Evolutionary conservation across 2,888 invertebrate species (phyloP), one percentile per base, ranked within the genome.

Genomic region (Peribatodes rhomboidaria): DNA sequence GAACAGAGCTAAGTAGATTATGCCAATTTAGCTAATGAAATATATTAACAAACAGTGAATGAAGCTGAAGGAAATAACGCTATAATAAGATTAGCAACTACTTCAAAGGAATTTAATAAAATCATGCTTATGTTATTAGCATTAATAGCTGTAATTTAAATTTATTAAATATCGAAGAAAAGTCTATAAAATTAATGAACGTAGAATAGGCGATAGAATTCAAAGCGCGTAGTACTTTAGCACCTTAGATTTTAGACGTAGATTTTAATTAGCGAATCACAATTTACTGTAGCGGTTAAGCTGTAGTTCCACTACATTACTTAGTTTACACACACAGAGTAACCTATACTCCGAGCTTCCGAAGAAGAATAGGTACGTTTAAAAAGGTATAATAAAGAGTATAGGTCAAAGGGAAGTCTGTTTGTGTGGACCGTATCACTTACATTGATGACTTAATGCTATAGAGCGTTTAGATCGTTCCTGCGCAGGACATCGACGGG

Each of bases 401-500:
- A 54, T 13, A 44, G 18, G 44, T 27, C 9, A 42, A 59, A 55
- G 44, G 52, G 57, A 61, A 64, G 76, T 86, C 85, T 83, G 88
- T 88, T 76, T 90, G 84, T 85, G 84, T 84, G 72, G 71, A 86
- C 80, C 27, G 20, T 31, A 73, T 86, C 91, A 85, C 70, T 73
- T 81, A 85, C 92, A 92, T 92, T 85, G 81, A 85, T 75, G 81
- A 87, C 82, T 78, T 85, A 89, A 89, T 86, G 79, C 90, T 87
- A 84, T 88, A 81, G 91, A 88, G 89, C 92, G 91, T 87, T 84
- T 89, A 92, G 92, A 89, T 92, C 92, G 69, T 92, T 91, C 86
- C 88, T 92, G 82, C 92, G 91, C 87, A 93, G 93, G 86, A 92
- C 93, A n/a, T 93, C 93, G 10, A 93, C 93, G 68, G 92, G 92